phyloP scores from a whole-genome alignment of 2,113 vertebrate species.

The Corvus cornix region DNA sequence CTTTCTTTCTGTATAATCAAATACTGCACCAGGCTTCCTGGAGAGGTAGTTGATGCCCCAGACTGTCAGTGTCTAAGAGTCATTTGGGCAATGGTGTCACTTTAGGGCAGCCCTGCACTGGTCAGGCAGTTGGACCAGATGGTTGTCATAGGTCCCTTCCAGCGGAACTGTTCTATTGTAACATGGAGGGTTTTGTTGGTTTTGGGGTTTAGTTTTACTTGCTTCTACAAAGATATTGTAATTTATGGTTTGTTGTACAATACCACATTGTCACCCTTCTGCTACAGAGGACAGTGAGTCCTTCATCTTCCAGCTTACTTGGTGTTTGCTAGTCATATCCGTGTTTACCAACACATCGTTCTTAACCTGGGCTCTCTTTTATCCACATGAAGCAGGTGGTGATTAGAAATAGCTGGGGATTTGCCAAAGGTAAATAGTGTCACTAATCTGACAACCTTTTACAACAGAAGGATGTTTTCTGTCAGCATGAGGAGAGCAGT shows the following conservation, averaged over 20 bases:
- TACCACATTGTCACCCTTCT: background rate
- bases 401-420: background rate
- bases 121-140: background rate
- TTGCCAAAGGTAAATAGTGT: background rate
- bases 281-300: background rate
- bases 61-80: background rate
- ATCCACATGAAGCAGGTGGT: background rate
- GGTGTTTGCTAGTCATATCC: background rate
- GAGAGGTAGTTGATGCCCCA: background rate
- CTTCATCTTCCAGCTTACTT: background rate
- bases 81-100: background rate
- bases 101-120: background rate
- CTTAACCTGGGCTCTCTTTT: background rate
- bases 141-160: rapidly evolving
- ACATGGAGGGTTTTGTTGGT: background rate
- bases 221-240: background rate
- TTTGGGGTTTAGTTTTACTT: background rate
- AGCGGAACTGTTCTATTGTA: background rate
- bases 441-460: background rate
- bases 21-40: background rate
- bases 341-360: rapidly evolving
- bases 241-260: background rate
- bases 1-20: background rate
- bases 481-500: rapidly evolving
- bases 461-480: background rate